These are phyloP conservation scores for Athripsodes cinereus DNA, from an alignment of 2,888 invertebrate species.

Conservation along the genomic window DNA sequence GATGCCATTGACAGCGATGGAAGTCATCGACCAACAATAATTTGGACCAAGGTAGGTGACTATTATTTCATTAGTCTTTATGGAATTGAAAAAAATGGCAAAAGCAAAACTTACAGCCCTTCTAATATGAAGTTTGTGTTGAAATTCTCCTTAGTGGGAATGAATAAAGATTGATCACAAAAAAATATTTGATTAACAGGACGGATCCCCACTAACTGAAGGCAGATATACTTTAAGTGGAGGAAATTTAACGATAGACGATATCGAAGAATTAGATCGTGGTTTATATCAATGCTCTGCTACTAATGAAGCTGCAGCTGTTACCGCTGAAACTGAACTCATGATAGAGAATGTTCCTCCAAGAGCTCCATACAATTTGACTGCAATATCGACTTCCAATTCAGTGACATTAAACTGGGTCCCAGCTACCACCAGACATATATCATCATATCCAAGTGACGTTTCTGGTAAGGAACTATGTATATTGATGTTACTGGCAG, in stretches of 20 bases:
- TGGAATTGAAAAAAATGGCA: too few relatives aligned
- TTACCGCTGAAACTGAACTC: constrained; percentile 71
- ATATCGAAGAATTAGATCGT: constrained; percentile 78
- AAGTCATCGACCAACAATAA: constrained; percentile 57
- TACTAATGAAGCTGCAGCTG: constrained; percentile 83
- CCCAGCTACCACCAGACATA: constrained; percentile 46
- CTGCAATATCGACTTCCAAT: constrained; percentile 64
- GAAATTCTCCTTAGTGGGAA: too few relatives aligned
- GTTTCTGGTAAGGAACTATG: constrained; percentile 15
- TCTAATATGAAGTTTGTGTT: too few relatives aligned
- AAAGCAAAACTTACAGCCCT: too few relatives aligned
- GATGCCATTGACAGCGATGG: constrained; percentile 66
- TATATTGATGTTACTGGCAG: too few relatives aligned
- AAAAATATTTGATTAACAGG: background rate
- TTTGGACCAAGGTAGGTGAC: constrained; percentile 57
- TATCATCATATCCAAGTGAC: constrained; percentile 20
- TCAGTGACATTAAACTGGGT: constrained; percentile 78
- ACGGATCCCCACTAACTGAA: constrained; percentile 63
- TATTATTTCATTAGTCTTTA: background rate
- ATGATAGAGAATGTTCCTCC: constrained; percentile 82
- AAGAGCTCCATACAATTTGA: constrained; percentile 84
- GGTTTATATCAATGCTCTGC: constrained; percentile 81
- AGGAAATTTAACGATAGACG: constrained; percentile 77
- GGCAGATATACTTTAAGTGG: constrained; percentile 62
- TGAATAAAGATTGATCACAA: too few relatives aligned